Conservation (phyloP, 2,888 invertebrate genomes). For the Nebria salina region DNA sequence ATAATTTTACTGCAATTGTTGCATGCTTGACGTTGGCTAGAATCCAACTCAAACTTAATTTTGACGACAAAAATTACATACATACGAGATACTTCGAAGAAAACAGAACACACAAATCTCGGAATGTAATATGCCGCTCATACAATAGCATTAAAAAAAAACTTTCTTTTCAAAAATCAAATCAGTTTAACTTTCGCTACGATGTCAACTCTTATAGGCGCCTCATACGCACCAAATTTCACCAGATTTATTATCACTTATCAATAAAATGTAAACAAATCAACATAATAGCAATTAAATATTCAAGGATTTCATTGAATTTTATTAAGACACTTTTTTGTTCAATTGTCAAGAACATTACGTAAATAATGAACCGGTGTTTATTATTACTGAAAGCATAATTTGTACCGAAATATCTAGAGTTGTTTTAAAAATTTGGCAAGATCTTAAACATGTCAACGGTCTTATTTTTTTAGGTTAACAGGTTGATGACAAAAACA, state of each 20-base stretch:
- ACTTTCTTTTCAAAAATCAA: constrained; percentile 42
- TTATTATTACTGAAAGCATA: background rate
- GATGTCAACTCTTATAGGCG: constrained; percentile 9
- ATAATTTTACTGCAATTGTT: constrained; percentile 45
- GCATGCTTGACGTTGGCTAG: constrained; percentile 26
- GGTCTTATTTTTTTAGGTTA: constrained; percentile 45
- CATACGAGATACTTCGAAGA: constrained; percentile 27
- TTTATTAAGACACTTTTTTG: too few species aligned
- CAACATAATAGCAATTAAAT: too few species aligned
- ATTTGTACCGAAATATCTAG: background rate
- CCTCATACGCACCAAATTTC: background rate
- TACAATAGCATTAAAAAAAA: constrained; percentile 16
- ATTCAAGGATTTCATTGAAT: too few species aligned
- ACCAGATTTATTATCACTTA: background rate
- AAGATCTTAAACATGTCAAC: constrained; percentile 40
- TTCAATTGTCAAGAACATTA: too few species aligned
- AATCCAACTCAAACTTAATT: constrained; percentile 31
- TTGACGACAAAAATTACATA: constrained; percentile 43
- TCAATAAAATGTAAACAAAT: too few species aligned
- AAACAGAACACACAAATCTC: constrained; percentile 17
- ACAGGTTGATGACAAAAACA: constrained; percentile 43
- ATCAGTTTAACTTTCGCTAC: constrained; percentile 36
- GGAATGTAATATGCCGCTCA: background rate
- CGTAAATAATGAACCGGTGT: background rate
- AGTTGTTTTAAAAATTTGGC: constrained; percentile 34